Evolutionary conservation across 1,140 invertebrate genomes (phyloP).

Genomic region (Drosophila pruinosa): DNA sequence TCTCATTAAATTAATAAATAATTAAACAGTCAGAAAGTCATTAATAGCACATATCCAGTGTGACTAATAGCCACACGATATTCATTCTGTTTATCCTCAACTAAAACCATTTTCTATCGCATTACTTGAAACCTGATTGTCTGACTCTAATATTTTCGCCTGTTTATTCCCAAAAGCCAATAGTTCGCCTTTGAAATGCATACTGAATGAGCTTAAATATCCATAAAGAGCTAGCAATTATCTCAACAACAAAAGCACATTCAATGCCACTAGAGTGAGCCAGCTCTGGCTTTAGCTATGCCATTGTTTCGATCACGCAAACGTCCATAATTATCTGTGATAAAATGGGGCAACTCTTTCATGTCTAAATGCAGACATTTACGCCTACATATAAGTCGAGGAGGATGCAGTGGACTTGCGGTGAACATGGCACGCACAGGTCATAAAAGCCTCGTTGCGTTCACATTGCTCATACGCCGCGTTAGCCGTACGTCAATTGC

Average conservation of each 20-base stretch:
- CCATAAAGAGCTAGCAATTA: constrained; percentile 23
- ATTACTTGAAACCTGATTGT: too few species aligned
- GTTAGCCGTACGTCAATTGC: constrained; percentile 64
- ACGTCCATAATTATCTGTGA: constrained; percentile 40
- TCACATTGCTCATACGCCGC: constrained; percentile 71
- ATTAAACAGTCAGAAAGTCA: too few species aligned
- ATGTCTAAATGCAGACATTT: constrained; percentile 63
- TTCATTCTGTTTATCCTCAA: too few species aligned
- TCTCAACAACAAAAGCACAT: constrained; percentile 12
- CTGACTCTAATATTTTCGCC: neutral
- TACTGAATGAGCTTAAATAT: constrained; percentile 7
- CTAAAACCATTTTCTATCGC: too few species aligned
- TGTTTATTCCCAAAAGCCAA: neutral
- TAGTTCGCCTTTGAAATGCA: neutral
- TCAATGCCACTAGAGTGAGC: constrained; percentile 2
- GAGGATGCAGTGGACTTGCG: constrained; percentile 29
- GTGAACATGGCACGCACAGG: constrained; percentile 57
- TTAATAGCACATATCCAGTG: too few species aligned
- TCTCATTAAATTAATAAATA: too few species aligned
- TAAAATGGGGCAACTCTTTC: constrained; percentile 52
- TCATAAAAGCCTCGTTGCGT: constrained; percentile 68
- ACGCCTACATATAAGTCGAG: constrained; percentile 44
- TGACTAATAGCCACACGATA: too few species aligned
- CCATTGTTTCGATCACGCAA: constrained; percentile 57
- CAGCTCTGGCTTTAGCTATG: neutral